Evolutionary conservation across 1,140 invertebrate species (phyloP), one percentile per base, ranked within the genome.

Genomic region (Mylabris phalerata): DNA sequence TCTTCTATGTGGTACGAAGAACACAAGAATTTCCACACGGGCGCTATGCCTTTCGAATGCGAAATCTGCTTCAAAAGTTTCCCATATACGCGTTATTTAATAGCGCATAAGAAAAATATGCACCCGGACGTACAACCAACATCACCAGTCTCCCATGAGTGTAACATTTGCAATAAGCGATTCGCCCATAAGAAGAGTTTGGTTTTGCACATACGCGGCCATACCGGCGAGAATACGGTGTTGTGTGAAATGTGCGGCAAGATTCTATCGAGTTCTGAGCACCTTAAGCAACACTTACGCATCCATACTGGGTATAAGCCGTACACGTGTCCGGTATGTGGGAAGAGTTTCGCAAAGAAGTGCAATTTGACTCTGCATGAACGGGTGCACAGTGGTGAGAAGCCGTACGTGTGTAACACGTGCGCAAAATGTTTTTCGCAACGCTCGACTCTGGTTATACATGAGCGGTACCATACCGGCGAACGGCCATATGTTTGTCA

Each of bases 221-320:
- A 86, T 71, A 78, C 80, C 26, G 83, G 84, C 3, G 51, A 54
- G 26, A 55, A 55, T 2, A 81, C 59, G 38, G 81, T 80, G 3
- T 48, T 83, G 0, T 87, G 85, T 71, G 82, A 84, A 62, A 82
- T 88, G 26, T 91, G 90, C 71, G 84, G 83, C n/a, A 92, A 94
- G 75, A 82, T 84, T 55, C 83, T 94, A 48, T 82, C 82, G 25
- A 82, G 78, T 43, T 76, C 80, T 1, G 84, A 86, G 47, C 83
- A 86, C 54, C 73, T 88, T 48, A 86, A 85, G 70, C 83, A 84
- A 64, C 85, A 88, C 62, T 71, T 82, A 40, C 72, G 84, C n/a
- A 86, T 86, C 10, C 86, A 89, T 60, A 84, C 82, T 0, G 85
- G 85, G 0, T 82, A 87, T 59, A 86, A 86, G 46, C 86, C 87